Evolutionary conservation across 2,888 invertebrate genomes (phyloP).

Genomic region (Cepaea hortensis): DNA sequence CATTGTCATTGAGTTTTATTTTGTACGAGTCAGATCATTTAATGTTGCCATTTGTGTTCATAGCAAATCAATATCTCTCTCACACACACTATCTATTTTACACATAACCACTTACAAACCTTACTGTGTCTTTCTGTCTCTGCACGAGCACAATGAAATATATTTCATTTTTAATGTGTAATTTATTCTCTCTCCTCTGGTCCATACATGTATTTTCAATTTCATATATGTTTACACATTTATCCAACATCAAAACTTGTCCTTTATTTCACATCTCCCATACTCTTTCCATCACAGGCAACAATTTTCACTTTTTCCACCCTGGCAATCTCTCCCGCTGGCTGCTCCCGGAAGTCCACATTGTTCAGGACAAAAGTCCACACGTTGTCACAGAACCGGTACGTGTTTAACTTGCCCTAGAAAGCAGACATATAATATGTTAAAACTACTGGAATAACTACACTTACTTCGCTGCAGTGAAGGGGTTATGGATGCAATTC

Average conservation of each 20-base stretch:
- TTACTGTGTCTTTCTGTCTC: too few relatives aligned
- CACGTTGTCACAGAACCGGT: constrained; percentile 99
- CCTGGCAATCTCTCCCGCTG: constrained; percentile 82
- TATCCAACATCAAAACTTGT: neutral
- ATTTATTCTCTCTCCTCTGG: too few relatives aligned
- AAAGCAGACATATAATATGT: constrained; percentile 45
- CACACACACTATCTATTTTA: too few relatives aligned
- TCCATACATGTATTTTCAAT: neutral
- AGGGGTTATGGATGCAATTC: too few relatives aligned
- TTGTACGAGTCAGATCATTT: too few relatives aligned
- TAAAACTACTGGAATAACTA: neutral
- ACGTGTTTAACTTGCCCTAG: constrained; percentile 82
- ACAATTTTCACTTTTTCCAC: constrained; percentile 77
- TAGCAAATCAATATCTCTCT: too few relatives aligned
- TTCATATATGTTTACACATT: neutral
- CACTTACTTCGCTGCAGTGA: too few relatives aligned
- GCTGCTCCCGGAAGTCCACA: constrained; percentile 96
- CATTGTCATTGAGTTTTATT: too few relatives aligned
- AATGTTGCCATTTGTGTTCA: too few relatives aligned
- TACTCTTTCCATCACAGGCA: constrained; percentile 76
- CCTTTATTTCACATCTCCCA: constrained; percentile 43
- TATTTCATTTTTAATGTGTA: too few relatives aligned
- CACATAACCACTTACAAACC: too few relatives aligned
- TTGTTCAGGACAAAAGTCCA: constrained; percentile 99
- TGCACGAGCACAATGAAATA: too few relatives aligned